Percentiles rank a stretch among this genome's conserved stretches.
Conservation (phyloP, 2,888 invertebrate species). For the Drosophila glabriapex region DNA sequence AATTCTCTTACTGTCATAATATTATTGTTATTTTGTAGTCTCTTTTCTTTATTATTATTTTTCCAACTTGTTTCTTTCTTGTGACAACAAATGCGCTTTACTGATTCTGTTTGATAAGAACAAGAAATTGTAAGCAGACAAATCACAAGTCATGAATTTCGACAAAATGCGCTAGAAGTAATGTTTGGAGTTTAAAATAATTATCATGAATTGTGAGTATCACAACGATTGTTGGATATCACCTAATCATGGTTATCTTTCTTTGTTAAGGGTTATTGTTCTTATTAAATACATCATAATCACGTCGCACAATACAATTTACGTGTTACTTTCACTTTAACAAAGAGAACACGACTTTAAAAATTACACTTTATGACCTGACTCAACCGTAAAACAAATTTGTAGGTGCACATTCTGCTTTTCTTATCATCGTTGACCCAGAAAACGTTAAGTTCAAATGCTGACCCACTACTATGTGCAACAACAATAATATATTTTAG, state of each 20-base stretch:
- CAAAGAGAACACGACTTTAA: slow-evolving; percentile 8
- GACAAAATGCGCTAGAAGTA: slow-evolving; percentile 23
- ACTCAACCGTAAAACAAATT: slow-evolving; percentile 16
- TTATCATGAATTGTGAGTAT: slow-evolving; percentile 20
- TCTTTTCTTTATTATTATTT: slow-evolving; percentile 22
- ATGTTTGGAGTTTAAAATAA: slow-evolving; percentile 17
- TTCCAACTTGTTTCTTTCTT: slow-evolving; percentile 8
- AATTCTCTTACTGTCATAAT: slow-evolving; percentile 56
- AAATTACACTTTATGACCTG: slow-evolving; percentile 16
- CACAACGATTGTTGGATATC: neutral
- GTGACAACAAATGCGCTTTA: slow-evolving; percentile 61
- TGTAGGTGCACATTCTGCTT: slow-evolving; percentile 7
- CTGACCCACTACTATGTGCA: neutral
- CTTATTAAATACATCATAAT: slow-evolving; percentile 10
- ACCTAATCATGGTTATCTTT: slow-evolving; percentile 24
- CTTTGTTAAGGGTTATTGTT: slow-evolving; percentile 4
- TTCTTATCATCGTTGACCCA: slow-evolving; percentile 16
- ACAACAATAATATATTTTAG: neutral
- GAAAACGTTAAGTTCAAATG: slow-evolving; percentile 3
- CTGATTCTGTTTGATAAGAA: slow-evolving; percentile 43
- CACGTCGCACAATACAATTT: slow-evolving; percentile 21
- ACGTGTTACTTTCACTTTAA: slow-evolving; percentile 47
- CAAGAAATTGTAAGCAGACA: slow-evolving; percentile 33
- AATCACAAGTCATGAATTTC: slow-evolving; percentile 36
- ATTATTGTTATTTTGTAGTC: slow-evolving; percentile 32